A percentile compares a stretch with the other conserved stretches of the same genome.
Conservation (phyloP, 1,140 invertebrate species). For the Drosophila sturtevanti region DNA sequence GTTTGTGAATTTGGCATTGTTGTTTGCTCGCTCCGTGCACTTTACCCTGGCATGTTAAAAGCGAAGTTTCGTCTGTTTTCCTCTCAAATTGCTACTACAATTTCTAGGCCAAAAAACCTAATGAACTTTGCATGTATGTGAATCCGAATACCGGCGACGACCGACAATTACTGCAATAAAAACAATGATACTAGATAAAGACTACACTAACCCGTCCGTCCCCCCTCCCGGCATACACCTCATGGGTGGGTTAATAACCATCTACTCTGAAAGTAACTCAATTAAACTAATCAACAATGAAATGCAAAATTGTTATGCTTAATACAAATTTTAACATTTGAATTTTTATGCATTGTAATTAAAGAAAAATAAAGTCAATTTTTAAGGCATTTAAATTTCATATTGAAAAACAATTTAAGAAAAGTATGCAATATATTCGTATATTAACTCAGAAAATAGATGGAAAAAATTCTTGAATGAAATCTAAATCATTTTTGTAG, state of each 20-base stretch:
- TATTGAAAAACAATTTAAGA: no score
- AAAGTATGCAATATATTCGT: no score
- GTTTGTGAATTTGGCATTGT: constrained; percentile 18
- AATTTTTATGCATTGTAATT: neutral
- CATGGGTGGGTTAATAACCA: neutral
- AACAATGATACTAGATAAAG: neutral
- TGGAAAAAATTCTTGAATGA: no score
- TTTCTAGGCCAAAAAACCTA: constrained; percentile 77
- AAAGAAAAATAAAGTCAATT: no score
- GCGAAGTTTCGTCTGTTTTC: constrained; percentile 10
- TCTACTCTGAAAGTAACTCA: neutral
- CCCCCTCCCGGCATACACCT: neutral
- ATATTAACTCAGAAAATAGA: no score
- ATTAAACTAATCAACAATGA: neutral
- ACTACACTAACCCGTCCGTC: no score
- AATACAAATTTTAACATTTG: neutral
- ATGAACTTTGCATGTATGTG: constrained; percentile 73
- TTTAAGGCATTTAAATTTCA: no score
- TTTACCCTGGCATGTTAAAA: constrained; percentile 50
- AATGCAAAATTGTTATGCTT: neutral
- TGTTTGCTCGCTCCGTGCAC: constrained; percentile 49
- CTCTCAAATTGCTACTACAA: constrained; percentile 46
- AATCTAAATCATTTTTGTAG: no score
- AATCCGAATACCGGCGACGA: constrained; percentile 22
- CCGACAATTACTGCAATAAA: constrained; percentile 7